Evolutionary conservation across 2,797 vertebrate species (phyloP).

Genomic region (Girardinus metallicus): DNA sequence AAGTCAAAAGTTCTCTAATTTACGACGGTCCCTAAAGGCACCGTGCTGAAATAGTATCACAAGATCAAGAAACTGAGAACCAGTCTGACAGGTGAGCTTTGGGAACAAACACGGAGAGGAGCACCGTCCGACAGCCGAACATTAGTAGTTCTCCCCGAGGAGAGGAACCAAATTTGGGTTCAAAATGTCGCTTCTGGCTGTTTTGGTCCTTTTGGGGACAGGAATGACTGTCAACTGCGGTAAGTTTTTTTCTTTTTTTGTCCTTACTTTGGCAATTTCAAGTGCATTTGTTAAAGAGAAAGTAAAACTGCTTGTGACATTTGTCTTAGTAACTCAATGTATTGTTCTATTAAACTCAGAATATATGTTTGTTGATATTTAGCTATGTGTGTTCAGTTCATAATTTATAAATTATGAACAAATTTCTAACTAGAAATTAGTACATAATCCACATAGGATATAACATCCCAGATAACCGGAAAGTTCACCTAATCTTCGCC

Average conservation of each 20-base stretch:
- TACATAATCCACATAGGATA: no score
- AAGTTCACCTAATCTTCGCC: neutral
- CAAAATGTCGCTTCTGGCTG: neutral
- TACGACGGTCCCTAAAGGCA: neutral
- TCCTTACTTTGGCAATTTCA: neutral
- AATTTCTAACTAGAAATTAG: no score
- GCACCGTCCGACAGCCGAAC: neutral
- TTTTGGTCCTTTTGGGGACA: conserved; percentile 7
- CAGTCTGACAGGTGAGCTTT: neutral
- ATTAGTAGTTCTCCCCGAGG: neutral
- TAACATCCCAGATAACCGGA: neutral
- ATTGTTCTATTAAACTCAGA: neutral
- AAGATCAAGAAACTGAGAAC: no score
- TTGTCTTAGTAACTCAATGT: neutral
- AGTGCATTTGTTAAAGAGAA: neutral
- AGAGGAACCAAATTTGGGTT: neutral
- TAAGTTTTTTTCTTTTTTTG: neutral
- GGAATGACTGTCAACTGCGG: neutral
- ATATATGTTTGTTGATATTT: neutral
- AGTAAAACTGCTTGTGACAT: neutral
- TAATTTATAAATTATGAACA: neutral
- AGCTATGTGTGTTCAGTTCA: neutral
- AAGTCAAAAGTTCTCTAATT: neutral
- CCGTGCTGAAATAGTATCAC: neutral
- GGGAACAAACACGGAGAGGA: neutral